Evolutionary conservation across 37 sponge, comb jelly and placozoan genomes (phyloP).

Genomic region (Eunapius fragilis): DNA sequence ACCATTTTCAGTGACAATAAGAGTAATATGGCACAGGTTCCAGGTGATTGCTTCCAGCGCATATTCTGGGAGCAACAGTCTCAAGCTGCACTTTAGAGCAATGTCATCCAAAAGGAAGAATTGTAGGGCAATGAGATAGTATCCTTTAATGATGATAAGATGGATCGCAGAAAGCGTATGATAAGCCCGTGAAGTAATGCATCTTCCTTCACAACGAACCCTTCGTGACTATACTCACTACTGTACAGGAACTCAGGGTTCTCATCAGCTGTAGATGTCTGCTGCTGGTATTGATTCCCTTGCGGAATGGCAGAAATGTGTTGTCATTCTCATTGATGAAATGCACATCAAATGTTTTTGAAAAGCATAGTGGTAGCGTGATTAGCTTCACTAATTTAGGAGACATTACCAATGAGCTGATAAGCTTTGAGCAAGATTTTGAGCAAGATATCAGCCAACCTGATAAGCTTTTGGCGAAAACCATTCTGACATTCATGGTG

Average conservation of each 20-base stretch:
- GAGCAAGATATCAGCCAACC: background rate
- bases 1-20: background rate
- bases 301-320: slow-evolving; percentile 23
- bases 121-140: slow-evolving; percentile 20
- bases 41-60: slow-evolving; percentile 4
- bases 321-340: slow-evolving; percentile 12
- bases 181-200: background rate
- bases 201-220: background rate
- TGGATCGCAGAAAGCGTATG: slow-evolving; percentile 4
- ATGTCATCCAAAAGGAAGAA: background rate
- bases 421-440: background rate
- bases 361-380: slow-evolving; percentile 10
- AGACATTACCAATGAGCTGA: background rate
- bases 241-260: background rate
- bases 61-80: slow-evolving; percentile 34
- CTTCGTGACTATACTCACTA: background rate
- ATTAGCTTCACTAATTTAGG: background rate
- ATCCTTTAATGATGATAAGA: slow-evolving; percentile 32
- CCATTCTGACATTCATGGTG: slow-evolving; percentile 31
- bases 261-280: background rate
- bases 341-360: slow-evolving; percentile 21
- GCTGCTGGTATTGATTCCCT: background rate
- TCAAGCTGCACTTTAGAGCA: background rate
- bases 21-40: background rate
- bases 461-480: slow-evolving; percentile 5